phyloP scores from a whole-genome alignment of 1,140 invertebrate species.

The Cydia splendana region DNA sequence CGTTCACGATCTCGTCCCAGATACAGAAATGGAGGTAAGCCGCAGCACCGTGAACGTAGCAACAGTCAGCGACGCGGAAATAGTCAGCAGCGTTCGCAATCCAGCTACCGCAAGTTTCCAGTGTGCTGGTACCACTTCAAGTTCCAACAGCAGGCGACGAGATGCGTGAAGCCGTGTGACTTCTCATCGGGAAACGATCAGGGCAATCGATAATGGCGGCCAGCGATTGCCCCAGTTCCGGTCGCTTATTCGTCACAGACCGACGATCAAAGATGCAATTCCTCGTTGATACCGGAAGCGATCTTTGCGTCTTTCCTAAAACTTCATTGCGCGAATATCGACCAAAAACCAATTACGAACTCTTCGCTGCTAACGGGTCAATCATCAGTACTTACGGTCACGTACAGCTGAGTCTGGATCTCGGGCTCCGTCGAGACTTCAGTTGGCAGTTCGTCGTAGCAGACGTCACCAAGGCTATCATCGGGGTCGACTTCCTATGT shows the following conservation, averaged over 20 bases:
- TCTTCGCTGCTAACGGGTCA: conserved; percentile 43
- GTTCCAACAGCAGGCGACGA: conserved; percentile 9
- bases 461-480: too few species aligned
- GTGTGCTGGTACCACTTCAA: conserved; percentile 31
- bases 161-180: conserved; percentile 19
- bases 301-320: conserved; percentile 5
- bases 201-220: conserved; percentile 37
- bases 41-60: too few species aligned
- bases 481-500: too few species aligned
- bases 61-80: background rate
- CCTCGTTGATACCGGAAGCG: background rate
- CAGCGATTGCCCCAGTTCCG: conserved; percentile 5
- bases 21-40: too few species aligned
- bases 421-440: background rate
- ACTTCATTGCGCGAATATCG: background rate
- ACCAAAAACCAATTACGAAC: conserved; percentile 36
- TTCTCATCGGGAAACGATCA: conserved; percentile 4
- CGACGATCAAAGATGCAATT: conserved; percentile 10
- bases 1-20: too few species aligned
- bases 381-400: conserved; percentile 41
- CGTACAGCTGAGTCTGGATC: conserved; percentile 37
- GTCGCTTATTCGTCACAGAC: conserved; percentile 18
- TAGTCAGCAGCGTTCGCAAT: background rate
- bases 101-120: conserved; percentile 21
- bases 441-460: too few species aligned